phyloP scores from a whole-genome alignment of 1,140 invertebrate genomes.

The Holcopasites calliopsidis region DNA sequence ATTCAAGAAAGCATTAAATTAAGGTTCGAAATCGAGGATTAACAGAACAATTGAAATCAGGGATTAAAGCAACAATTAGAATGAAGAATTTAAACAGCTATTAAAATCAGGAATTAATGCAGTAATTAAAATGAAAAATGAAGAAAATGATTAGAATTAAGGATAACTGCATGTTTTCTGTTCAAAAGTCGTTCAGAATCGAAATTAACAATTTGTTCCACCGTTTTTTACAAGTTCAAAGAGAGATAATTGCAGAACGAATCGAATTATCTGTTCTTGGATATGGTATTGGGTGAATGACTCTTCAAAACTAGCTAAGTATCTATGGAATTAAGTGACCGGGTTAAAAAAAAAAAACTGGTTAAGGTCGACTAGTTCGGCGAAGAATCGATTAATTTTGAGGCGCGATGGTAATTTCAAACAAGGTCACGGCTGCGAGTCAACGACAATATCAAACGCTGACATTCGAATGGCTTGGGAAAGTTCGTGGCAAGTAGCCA shows the following conservation, averaged over 20 bases:
- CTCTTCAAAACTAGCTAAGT: neutral
- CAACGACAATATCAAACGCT: neutral
- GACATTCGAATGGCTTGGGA: neutral
- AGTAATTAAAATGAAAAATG: too few relatives aligned
- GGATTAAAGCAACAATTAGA: too few relatives aligned
- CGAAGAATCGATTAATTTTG: neutral
- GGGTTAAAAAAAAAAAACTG: neutral
- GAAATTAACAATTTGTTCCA: too few relatives aligned
- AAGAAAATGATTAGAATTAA: too few relatives aligned
- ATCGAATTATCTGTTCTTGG: neutral
- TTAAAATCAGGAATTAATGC: too few relatives aligned
- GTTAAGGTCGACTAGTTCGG: neutral
- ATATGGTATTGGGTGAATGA: neutral
- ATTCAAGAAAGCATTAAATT: too few relatives aligned
- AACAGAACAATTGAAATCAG: too few relatives aligned
- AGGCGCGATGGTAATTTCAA: neutral
- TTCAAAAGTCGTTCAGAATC: too few relatives aligned
- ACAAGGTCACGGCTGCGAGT: slow-evolving; percentile 19
- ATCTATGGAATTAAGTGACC: neutral
- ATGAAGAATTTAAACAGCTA: too few relatives aligned
- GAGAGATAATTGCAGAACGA: too few relatives aligned
- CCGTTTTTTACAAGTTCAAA: neutral
- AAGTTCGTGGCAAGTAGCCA: neutral
- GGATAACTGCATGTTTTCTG: too few relatives aligned
- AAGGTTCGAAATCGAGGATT: too few relatives aligned